Conservation (phyloP, 2,797 vertebrate genomes). For the Bovichtus variegatus region DNA sequence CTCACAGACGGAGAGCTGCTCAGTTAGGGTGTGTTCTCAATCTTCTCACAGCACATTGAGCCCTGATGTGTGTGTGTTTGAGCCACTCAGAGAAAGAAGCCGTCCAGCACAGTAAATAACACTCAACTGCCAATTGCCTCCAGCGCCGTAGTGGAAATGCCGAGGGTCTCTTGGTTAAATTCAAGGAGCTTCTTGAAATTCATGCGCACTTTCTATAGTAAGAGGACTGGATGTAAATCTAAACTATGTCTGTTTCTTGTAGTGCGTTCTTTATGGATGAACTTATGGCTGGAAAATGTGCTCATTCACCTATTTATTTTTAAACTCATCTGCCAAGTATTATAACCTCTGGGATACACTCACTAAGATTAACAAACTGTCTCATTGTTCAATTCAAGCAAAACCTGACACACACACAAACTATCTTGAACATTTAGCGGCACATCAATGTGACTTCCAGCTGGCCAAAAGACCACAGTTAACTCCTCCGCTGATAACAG, state of each 20-base stretch:
- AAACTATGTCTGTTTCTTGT: conserved; percentile 1
- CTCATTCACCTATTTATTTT: background rate
- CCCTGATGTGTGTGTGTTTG: conserved; percentile 58
- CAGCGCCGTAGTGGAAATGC: conserved; percentile 34
- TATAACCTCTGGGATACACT: background rate
- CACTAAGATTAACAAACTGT: conserved; percentile 12
- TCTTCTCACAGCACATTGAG: conserved; percentile 83
- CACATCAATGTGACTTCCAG: conserved; percentile 3
- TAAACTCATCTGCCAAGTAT: background rate
- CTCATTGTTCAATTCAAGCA: background rate
- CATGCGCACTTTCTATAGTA: conserved; percentile 3
- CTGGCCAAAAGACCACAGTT: conserved; percentile 16
- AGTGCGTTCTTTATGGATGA: background rate
- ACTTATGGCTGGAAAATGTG: conserved; percentile 1
- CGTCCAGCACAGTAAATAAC: conserved; percentile 66
- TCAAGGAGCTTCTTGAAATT: conserved; percentile 22
- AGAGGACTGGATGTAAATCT: background rate
- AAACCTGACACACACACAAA: background rate
- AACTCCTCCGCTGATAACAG: conserved; percentile 7
- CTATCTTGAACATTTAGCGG: conserved; percentile 7
- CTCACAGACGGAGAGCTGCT: conserved; percentile 64
- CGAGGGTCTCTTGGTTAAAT: conserved; percentile 44
- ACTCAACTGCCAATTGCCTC: conserved; percentile 61
- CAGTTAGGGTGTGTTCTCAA: conserved; percentile 85
- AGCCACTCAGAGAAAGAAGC: conserved; percentile 53